Base-by-base conservation (phyloP, 53 echinoderm and acorn worm species). In the Glandiceps talaboti region DNA sequence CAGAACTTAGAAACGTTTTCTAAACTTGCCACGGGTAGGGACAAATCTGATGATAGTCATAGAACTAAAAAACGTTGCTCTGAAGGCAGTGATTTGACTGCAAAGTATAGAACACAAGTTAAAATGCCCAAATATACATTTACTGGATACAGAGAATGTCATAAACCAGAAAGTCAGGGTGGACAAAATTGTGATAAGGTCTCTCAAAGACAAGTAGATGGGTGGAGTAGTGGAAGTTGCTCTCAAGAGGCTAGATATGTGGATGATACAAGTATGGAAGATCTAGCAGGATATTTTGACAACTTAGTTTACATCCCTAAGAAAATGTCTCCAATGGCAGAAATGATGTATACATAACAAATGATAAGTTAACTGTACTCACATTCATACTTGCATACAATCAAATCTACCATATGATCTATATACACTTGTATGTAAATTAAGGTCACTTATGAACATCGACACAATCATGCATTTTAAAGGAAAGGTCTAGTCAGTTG, bases 311-410 rank as follows among this genome's bases (percentile, higher is more conserved):
- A 97, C 82, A 97, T 97, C 76, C 97, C 97, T 0, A 88, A 91
- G 73, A 97, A 97, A 74, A 97, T 97, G 97, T 97, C 97, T 0
- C 86, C 86, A 28, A 97, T 97, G 97, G 97, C 97, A 14, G 97
- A 97, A 77, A 97, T 97, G 97, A 97, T 97, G 97, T 97, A 97
- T 74, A 97, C 97, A 79, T 92, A 73, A 74, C 82, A n/a, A n/a
- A n/a, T n/a, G n/a, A n/a, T n/a, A n/a, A n/a, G n/a, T n/a, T n/a
- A n/a, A n/a, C n/a, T n/a, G n/a, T n/a, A n/a, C n/a, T n/a, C n/a
- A n/a, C n/a, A n/a, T n/a, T n/a, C n/a, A n/a, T n/a, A n/a, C n/a
- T n/a, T n/a, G n/a, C n/a, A n/a, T n/a, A n/a, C n/a, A n/a, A n/a
- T n/a, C n/a, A n/a, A n/a, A n/a, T n/a, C n/a, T n/a, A n/a, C n/a